Base-by-base conservation (phyloP, 2,888 invertebrate genomes). In the Blomia tropicalis region DNA sequence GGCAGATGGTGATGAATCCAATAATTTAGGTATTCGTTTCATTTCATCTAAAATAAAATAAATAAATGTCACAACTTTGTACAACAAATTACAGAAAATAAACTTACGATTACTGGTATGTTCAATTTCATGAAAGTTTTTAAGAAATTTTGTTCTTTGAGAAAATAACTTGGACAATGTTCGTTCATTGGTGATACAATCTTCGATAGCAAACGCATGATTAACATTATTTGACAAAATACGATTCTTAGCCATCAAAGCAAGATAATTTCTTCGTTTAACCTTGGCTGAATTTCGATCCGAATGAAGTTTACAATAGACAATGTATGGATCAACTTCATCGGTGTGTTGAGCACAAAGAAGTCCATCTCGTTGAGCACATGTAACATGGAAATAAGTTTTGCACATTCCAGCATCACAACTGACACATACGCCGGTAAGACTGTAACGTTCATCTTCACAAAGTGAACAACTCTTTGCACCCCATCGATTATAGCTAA, bases 401-500 rank as follows among this genome's bases (percentile, higher is more conserved):
- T 90, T 84, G 77, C 98, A 98, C 82, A 98, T 85, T 29, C 96
- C 98, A 11, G 63, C 63, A 43, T 61, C 61, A 43, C 98, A 98
- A 66, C 87, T 86, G 61, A 96, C 89, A 72, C 90, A 89, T 17
- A 99, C 89, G 1, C 98, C 98, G 0, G 92, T 90, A 30, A 91
- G 79, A 7, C 90, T 84, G 70, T 85, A 84, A 43, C 87, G 79
- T 2, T 84, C 81, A 74, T 95, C 91, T 66, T 83, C 83, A 73
- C 98, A 98, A 14, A 92, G 76, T 5, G 84, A 83, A 72, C 98
- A 99, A 11, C 83, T 81, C 75, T 77, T 65, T 54, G 88, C 84
- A 41, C 96, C 96, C 90, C 93, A 98, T 69, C 87, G 86, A 60
- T 84, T 85, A 73, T 93, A 92, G n/a, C 88, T 87, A 87, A 96